Conservation (phyloP, 2,797 vertebrate genomes). For the Lepilemur septentrionalis region DNA sequence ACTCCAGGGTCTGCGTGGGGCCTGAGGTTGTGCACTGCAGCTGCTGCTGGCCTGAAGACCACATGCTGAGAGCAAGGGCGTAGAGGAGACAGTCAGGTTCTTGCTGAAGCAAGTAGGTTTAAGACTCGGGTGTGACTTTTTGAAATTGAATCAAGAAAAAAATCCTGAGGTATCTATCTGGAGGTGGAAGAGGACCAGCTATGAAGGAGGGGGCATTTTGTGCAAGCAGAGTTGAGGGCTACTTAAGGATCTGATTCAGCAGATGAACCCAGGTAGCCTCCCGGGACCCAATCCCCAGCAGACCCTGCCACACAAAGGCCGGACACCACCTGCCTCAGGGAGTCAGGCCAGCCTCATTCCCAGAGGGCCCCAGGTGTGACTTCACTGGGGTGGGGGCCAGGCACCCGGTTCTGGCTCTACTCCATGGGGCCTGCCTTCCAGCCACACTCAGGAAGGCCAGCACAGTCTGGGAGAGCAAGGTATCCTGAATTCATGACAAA, state of each 20-base stretch:
- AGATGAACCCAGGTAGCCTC: neutral
- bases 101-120: neutral
- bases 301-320: neutral
- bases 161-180: neutral
- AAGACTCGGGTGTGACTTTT: neutral
- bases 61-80: neutral
- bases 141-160: neutral
- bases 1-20: fast-evolving
- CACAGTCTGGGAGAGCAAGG: neutral
- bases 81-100: neutral
- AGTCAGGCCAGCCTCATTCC: neutral
- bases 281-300: neutral
- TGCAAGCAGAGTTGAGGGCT: fast-evolving
- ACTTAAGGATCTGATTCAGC: neutral
- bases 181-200: neutral
- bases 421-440: neutral
- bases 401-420: neutral
- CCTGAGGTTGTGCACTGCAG: neutral
- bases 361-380: too few relatives aligned
- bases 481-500: neutral
- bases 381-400: fast-evolving
- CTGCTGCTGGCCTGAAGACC: neutral
- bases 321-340: neutral
- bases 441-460: neutral
- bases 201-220: neutral